A percentile compares a stretch with the other conserved stretches of the same genome.
Conservation (phyloP, 2,888 invertebrate species). For the Lasius fuliginosus region DNA sequence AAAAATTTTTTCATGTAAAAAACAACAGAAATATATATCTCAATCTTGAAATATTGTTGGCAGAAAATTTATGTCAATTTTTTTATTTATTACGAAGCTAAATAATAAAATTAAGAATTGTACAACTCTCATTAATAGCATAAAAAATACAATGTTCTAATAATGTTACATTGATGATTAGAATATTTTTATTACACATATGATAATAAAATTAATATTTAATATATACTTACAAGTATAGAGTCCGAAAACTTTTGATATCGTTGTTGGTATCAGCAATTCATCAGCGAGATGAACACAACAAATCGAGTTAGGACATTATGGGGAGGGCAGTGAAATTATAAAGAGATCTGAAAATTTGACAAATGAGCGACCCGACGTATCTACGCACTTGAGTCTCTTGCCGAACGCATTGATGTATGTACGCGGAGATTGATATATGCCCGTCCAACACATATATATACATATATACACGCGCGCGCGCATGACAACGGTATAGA, state of each 20-base stretch:
- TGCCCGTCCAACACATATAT: conserved; percentile 17
- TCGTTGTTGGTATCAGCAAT: conserved; percentile 6
- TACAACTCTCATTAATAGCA: background rate
- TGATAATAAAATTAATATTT: background rate
- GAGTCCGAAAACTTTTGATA: background rate
- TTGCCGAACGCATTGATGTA: conserved; percentile 50
- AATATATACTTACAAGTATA: background rate
- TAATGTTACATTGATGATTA: background rate
- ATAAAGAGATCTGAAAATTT: conserved; percentile 50
- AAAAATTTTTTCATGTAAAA: background rate
- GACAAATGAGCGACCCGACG: conserved; percentile 36
- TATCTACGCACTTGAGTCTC: conserved; percentile 39
- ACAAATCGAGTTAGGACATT: conserved; percentile 31
- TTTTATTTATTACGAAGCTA: background rate
- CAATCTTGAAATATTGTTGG: background rate
- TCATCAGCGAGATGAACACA: conserved; percentile 27
- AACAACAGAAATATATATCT: background rate
- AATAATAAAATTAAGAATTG: background rate
- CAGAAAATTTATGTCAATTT: background rate
- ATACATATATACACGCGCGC: background rate
- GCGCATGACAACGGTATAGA: conserved; percentile 42
- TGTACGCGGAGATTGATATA: conserved; percentile 62
- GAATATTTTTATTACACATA: background rate
- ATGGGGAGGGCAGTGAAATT: background rate
- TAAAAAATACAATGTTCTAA: background rate